Evolutionary conservation across 2,888 invertebrate species (phyloP).

Genomic region (Coecobrya sp.): DNA sequence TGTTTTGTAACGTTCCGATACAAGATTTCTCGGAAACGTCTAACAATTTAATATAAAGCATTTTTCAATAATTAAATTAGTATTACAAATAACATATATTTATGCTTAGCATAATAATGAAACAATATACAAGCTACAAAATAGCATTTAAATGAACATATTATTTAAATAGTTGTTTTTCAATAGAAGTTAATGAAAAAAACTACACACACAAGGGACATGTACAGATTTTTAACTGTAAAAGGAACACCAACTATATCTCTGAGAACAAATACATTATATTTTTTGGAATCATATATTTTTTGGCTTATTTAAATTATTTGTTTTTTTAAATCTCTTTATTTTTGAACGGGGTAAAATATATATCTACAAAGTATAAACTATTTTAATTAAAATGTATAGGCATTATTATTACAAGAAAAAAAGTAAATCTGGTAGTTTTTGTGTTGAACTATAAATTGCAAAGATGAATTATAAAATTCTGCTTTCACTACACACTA

Average conservation of each 20-base stretch:
- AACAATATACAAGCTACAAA: neutral
- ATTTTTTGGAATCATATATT: conserved; percentile 3
- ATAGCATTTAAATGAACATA: neutral
- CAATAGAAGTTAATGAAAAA: neutral
- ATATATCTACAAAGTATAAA: neutral
- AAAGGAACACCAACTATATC: neutral
- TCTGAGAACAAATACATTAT: neutral
- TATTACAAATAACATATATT: conserved; percentile 17
- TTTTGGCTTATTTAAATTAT: neutral
- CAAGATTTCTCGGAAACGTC: neutral
- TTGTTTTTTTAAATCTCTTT: conserved; percentile 11
- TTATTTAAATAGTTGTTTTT: neutral
- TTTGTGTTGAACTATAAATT: neutral
- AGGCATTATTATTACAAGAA: neutral
- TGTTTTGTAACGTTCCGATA: neutral
- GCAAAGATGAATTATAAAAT: neutral
- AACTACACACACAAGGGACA: neutral
- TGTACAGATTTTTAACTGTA: neutral
- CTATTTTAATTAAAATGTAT: neutral
- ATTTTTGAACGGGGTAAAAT: neutral
- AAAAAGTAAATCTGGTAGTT: neutral
- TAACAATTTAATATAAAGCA: conserved; percentile 5
- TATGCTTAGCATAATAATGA: neutral
- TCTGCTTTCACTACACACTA: neutral
- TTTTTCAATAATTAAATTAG: conserved; percentile 22